These are phyloP conservation scores for Nemotelus pantherinus DNA, from an alignment of 2,888 invertebrate genomes.

Conservation along the genomic window DNA sequence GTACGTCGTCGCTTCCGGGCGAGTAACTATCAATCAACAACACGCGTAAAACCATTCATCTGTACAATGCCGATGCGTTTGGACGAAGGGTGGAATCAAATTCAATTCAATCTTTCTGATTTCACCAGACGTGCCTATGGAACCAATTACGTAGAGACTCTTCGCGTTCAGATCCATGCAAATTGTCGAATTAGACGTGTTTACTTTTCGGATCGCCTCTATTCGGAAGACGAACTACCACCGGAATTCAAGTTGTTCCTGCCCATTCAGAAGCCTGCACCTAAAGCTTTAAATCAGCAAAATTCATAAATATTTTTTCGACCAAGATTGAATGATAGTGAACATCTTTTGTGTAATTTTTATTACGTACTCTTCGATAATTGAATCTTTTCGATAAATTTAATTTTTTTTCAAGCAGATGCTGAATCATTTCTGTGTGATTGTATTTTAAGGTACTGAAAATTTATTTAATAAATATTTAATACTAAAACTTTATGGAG, in stretches of 20 bases:
- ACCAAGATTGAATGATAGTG: no score
- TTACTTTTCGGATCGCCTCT: conserved; percentile 91
- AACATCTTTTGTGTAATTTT: no score
- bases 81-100: conserved; percentile 95
- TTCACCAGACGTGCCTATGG: conserved; percentile 94
- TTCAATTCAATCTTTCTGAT: conserved; percentile 95
- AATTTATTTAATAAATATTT: no score
- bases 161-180: conserved; percentile 92
- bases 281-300: conserved; percentile 56
- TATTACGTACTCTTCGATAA: no score
- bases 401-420: no score
- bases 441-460: no score
- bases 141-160: conserved; percentile 94
- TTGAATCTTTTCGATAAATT: no score
- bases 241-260: conserved; percentile 95
- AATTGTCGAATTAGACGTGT: conserved; percentile 92
- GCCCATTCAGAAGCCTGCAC: conserved; percentile 79
- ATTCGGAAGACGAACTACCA: conserved; percentile 93
- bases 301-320: no score
- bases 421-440: no score
- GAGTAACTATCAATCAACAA: conserved; percentile 95
- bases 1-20: conserved; percentile 87
- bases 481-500: no score
- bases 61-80: conserved; percentile 96
- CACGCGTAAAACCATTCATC: conserved; percentile 95